Conservation (phyloP, 2,797 vertebrate species). For the Sphenodon punctatus region DNA sequence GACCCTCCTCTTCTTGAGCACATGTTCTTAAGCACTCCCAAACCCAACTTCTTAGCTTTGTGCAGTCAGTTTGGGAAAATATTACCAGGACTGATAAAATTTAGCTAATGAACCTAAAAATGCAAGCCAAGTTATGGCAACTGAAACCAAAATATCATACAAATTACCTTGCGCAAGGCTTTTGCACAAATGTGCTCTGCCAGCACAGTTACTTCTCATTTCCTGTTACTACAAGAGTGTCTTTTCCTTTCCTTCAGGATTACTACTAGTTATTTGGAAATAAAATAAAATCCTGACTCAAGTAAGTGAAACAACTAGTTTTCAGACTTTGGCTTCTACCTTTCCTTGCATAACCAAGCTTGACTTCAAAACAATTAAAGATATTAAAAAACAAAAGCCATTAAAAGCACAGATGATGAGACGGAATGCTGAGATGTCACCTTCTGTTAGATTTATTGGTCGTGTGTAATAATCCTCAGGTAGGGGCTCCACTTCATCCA, state of each 20-base stretch:
- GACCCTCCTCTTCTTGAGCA: too few species aligned
- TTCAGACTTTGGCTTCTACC: neutral
- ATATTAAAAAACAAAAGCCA: neutral
- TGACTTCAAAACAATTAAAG: neutral
- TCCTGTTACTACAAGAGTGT: slow-evolving; percentile 20
- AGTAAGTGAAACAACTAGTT: too few species aligned
- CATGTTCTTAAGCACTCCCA: too few species aligned
- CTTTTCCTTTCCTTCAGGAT: slow-evolving; percentile 10
- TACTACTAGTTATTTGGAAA: too few species aligned
- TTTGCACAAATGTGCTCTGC: neutral
- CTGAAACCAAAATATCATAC: neutral
- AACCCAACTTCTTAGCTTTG: too few species aligned
- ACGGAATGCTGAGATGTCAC: slow-evolving; percentile 66
- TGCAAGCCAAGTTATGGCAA: neutral
- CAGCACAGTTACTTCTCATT: slow-evolving; percentile 23
- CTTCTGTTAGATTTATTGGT: slow-evolving; percentile 94
- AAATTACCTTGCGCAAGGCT: too few species aligned
- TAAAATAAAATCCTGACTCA: too few species aligned
- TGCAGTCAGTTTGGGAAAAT: neutral
- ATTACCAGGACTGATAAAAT: neutral
- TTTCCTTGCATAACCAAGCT: neutral
- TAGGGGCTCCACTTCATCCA: slow-evolving; percentile 95
- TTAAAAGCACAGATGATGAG: neutral
- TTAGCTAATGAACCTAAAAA: slow-evolving; percentile 15
- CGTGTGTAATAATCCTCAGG: slow-evolving; percentile 96